phyloP scores from a whole-genome alignment of 1,140 invertebrate genomes.

The Drosophila watanabei region DNA sequence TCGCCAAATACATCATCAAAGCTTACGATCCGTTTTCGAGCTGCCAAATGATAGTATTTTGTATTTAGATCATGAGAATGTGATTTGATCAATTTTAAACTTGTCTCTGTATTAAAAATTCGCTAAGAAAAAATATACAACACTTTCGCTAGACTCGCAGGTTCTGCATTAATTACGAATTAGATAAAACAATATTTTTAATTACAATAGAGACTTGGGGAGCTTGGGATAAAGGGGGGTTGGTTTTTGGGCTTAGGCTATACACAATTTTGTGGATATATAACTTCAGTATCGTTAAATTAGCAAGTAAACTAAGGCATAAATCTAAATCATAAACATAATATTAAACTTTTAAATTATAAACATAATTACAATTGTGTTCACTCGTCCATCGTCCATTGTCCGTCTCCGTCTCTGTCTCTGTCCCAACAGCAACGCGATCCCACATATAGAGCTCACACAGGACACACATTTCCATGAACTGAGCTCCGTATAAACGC shows the following conservation, averaged over 20 bases:
- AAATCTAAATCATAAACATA: conserved; percentile 75
- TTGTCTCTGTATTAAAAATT: conserved; percentile 24
- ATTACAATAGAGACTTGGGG: conserved; percentile 30
- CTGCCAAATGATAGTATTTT: not conserved
- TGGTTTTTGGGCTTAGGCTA: conserved; percentile 22
- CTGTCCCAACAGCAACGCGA: conserved; percentile 36
- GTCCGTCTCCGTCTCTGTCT: conserved; percentile 7
- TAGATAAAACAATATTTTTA: conserved; percentile 38
- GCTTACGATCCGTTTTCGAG: not conserved
- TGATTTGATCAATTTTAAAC: conserved; percentile 15
- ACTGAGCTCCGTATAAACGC: conserved; percentile 7
- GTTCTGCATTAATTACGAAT: conserved; percentile 28
- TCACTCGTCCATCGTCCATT: not conserved
- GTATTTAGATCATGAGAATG: conserved; percentile 27
- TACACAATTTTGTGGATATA: conserved; percentile 35
- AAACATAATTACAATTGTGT: conserved; percentile 83
- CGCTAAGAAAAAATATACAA: conserved; percentile 37
- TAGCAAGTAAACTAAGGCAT: conserved; percentile 71
- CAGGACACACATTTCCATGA: conserved; percentile 11
- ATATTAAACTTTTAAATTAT: conserved; percentile 79
- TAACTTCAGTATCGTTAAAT: conserved; percentile 64
- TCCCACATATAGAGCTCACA: conserved; percentile 18
- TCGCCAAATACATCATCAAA: not conserved
- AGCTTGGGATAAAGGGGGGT: not conserved
- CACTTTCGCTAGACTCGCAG: conserved; percentile 25